phyloP scores from a whole-genome alignment of 2,888 invertebrate genomes.

The Thymelicus acteon region DNA sequence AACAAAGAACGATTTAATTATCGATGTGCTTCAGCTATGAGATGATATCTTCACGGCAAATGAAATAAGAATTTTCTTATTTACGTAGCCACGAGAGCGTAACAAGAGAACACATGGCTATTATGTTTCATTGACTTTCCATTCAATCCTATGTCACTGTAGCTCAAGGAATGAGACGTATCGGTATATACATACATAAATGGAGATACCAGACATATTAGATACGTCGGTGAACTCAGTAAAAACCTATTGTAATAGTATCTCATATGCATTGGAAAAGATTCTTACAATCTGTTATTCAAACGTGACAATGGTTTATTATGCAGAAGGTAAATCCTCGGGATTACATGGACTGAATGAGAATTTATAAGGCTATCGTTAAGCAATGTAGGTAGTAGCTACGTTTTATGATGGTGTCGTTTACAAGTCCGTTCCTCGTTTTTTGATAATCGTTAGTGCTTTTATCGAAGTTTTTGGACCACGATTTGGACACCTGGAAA shows the following conservation, averaged over 20 bases:
- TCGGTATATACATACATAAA: slow-evolving; percentile 20
- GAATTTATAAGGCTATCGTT: slow-evolving; percentile 14
- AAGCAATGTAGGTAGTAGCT: too few relatives aligned
- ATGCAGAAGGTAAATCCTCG: slow-evolving; percentile 48
- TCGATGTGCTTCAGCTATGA: slow-evolving; percentile 54
- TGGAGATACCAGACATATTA: slow-evolving; percentile 20
- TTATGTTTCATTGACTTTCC: slow-evolving; percentile 46
- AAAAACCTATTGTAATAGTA: slow-evolving; percentile 58
- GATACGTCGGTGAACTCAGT: slow-evolving; percentile 50
- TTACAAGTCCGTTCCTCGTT: background rate
- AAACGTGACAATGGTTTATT: slow-evolving; percentile 56
- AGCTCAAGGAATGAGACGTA: slow-evolving; percentile 23
- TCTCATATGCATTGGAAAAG: slow-evolving; percentile 55
- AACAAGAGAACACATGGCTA: slow-evolving; percentile 42
- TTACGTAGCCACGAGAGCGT: slow-evolving; percentile 66
- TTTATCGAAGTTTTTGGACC: background rate
- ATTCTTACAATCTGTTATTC: slow-evolving; percentile 51
- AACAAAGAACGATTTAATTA: slow-evolving; percentile 60
- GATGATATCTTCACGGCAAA: slow-evolving; percentile 64
- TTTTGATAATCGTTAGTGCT: background rate
- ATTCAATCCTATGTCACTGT: slow-evolving; percentile 40
- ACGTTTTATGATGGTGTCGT: slow-evolving; percentile 4
- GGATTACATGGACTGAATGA: slow-evolving; percentile 14
- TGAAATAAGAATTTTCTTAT: slow-evolving; percentile 70
- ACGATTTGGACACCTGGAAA: too few relatives aligned